Evolutionary conservation across 1,140 invertebrate genomes (phyloP).

Genomic region (Pentalonia nigronervosa): DNA sequence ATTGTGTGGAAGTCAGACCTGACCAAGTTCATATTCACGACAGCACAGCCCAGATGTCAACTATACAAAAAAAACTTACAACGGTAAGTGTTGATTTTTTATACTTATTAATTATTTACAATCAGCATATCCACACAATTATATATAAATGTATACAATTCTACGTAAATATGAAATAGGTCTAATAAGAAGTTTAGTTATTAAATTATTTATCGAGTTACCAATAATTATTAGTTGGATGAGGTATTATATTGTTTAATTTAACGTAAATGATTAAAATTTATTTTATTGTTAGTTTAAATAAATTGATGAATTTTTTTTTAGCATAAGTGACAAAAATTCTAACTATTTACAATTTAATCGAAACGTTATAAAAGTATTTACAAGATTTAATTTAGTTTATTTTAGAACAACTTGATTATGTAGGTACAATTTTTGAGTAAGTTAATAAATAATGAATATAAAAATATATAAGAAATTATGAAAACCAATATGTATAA

Average conservation of each 20-base stretch:
- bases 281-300: neutral
- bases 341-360: neutral
- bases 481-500: neutral
- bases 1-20: constrained; percentile 68
- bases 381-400: neutral
- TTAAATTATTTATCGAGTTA: neutral
- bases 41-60: constrained; percentile 71
- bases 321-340: neutral
- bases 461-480: too few species aligned
- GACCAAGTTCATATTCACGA: constrained; percentile 81
- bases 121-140: neutral
- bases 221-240: neutral
- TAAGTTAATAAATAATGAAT: neutral
- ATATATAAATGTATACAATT: neutral
- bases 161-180: neutral
- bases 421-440: neutral
- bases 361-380: neutral
- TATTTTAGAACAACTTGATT: neutral
- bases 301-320: neutral
- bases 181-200: neutral
- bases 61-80: constrained; percentile 53
- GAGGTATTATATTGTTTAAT: neutral
- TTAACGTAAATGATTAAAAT: neutral
- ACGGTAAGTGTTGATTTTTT: constrained; percentile 17
- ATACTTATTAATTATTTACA: neutral